phyloP scores from a whole-genome alignment of 2,888 invertebrate species.

The Lepas anatifera region DNA sequence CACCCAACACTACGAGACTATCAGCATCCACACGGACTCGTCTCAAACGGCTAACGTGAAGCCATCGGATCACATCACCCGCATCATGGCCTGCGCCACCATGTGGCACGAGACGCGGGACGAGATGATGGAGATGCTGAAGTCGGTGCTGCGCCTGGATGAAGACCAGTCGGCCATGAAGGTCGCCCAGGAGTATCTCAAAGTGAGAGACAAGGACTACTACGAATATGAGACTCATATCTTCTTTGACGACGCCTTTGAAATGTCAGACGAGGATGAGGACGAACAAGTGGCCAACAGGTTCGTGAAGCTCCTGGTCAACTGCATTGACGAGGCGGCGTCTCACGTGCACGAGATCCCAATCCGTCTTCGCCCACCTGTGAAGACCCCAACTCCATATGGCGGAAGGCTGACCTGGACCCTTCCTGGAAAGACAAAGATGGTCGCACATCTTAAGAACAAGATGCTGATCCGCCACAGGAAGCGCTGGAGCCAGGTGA shows the following conservation, averaged over 20 bases:
- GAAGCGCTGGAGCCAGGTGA: constrained; percentile 99
- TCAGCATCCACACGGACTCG: constrained; percentile 81
- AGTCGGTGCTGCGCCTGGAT: constrained; percentile 76
- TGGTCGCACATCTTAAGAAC: constrained; percentile 94
- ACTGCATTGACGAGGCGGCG: constrained; percentile 87
- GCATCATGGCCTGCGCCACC: constrained; percentile 92
- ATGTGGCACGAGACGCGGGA: constrained; percentile 99
- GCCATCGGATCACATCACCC: constrained; percentile 75
- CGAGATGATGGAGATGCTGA: constrained; percentile 72
- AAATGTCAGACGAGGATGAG: constrained; percentile 80
- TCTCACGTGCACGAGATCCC: constrained; percentile 83
- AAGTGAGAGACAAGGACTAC: constrained; percentile 40
- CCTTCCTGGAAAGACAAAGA: constrained; percentile 91
- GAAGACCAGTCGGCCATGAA: constrained; percentile 78
- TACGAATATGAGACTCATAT: constrained; percentile 63
- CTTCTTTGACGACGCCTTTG: constrained; percentile 96
- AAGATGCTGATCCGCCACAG: constrained; percentile 94
- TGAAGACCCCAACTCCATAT: constrained; percentile 86
- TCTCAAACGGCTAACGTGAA: constrained; percentile 57
- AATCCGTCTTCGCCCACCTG: constrained; percentile 79
- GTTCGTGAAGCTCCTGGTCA: constrained; percentile 82
- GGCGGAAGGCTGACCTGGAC: constrained; percentile 94
- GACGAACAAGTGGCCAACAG: constrained; percentile 74
- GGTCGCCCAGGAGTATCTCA: constrained; percentile 66
- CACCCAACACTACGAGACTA: constrained; percentile 70